A percentile compares a stretch with the other conserved stretches of the same genome.
These are phyloP conservation scores for Gymnarchus niloticus DNA, from an alignment of 2,113 vertebrate genomes.

Conservation along the genomic window DNA sequence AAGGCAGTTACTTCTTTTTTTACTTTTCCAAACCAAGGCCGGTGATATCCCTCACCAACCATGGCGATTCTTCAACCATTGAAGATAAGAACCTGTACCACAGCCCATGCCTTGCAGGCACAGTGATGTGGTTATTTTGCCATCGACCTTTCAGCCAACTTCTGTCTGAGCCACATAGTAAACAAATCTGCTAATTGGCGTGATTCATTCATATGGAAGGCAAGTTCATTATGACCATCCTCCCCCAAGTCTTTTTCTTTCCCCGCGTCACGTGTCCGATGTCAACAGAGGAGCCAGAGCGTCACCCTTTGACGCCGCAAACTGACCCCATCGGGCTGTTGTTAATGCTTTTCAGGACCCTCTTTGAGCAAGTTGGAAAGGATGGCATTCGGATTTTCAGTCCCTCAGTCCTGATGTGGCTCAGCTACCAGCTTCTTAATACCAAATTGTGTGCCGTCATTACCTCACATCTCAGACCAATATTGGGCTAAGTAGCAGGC, in stretches of 20 bases:
- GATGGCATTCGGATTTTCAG: no score
- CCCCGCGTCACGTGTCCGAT: not conserved
- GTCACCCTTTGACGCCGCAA: no score
- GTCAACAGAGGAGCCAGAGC: no score
- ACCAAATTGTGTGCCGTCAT: no score
- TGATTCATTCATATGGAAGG: slow-evolving; percentile 34
- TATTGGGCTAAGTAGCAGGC: slow-evolving; percentile 60
- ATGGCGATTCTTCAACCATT: not conserved
- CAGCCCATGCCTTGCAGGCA: not conserved
- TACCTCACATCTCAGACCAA: slow-evolving; percentile 51
- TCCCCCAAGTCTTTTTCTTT: not conserved
- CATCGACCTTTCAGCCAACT: slow-evolving; percentile 27
- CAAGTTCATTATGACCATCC: not conserved
- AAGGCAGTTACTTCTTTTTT: no score
- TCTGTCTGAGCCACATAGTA: slow-evolving; percentile 13
- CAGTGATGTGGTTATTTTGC: not conserved
- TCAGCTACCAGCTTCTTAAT: no score
- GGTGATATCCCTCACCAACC: not conserved
- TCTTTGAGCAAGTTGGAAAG: no score
- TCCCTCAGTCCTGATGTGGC: no score
- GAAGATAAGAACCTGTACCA: slow-evolving; percentile 6
- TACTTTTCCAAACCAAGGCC: slow-evolving; percentile 10
- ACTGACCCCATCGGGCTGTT: slow-evolving; percentile 44
- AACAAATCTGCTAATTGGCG: slow-evolving; percentile 29
- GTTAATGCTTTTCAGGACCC: not conserved